phyloP scores from a whole-genome alignment of 2,888 invertebrate species.

The Biston stratarius region DNA sequence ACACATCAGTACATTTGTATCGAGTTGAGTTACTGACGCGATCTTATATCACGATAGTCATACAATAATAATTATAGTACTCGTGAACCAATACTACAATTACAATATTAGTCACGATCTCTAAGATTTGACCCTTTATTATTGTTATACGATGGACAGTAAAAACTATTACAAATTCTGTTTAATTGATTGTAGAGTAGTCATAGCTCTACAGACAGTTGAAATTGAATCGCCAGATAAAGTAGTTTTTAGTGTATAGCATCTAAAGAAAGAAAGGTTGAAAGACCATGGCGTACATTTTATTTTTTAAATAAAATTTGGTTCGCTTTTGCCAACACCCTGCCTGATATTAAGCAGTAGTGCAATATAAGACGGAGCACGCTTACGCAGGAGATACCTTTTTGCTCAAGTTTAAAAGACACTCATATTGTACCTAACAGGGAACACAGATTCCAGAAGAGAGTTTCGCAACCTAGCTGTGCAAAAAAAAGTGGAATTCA shows the following conservation, averaged over 20 bases:
- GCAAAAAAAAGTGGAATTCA: not conserved
- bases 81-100: conserved; percentile 82
- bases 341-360: too few species aligned
- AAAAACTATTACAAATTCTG: conserved; percentile 69
- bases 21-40: conserved; percentile 16
- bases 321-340: too few species aligned
- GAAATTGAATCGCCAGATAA: conserved; percentile 41
- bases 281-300: too few species aligned
- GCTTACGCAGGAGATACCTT: too few species aligned
- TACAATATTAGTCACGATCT: conserved; percentile 79
- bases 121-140: conserved; percentile 64
- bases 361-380: too few species aligned
- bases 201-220: conserved; percentile 39
- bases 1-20: not conserved
- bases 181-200: conserved; percentile 62
- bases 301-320: too few species aligned
- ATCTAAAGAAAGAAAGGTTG: conserved; percentile 11
- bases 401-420: too few species aligned
- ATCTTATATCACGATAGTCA: conserved; percentile 50
- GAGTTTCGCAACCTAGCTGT: too few species aligned
- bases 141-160: conserved; percentile 60
- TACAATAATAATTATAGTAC: conserved; percentile 80
- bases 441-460: too few species aligned
- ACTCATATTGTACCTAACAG: too few species aligned
- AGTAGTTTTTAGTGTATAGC: conserved; percentile 16